Evolutionary conservation across 2,113 vertebrate genomes (phyloP).

Genomic region (Alaudala cheleensis): DNA sequence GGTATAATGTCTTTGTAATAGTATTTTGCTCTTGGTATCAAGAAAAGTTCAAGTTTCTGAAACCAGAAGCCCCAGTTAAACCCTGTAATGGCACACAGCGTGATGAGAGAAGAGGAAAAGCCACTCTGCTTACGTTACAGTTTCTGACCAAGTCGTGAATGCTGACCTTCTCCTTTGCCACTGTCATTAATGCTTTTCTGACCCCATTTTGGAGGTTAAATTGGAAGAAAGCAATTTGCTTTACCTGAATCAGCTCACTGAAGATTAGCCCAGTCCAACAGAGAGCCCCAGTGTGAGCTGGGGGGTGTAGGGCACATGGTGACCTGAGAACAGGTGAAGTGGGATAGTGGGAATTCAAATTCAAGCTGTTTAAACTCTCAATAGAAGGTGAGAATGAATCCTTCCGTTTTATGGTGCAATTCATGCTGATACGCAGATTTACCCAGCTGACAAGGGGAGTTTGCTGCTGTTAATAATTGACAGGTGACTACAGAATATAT

Average conservation of each 20-base stretch:
- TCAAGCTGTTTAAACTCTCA: neutral
- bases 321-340: neutral
- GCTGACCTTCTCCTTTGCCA: neutral
- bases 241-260: neutral
- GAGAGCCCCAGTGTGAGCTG: neutral
- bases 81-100: neutral
- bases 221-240: neutral
- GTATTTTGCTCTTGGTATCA: neutral
- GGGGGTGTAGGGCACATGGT: rapidly evolving
- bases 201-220: neutral
- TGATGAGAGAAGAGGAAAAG: constrained; percentile 34
- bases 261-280: neutral
- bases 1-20: neutral
- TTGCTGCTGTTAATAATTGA: neutral
- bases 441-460: neutral
- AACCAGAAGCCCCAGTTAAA: constrained; percentile 19
- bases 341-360: neutral
- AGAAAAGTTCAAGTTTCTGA: constrained; percentile 27
- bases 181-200: neutral
- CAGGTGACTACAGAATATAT: neutral
- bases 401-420: neutral
- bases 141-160: neutral
- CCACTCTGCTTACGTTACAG: neutral
- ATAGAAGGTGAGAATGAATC: neutral
- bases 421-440: neutral